A percentile compares a stretch with the other conserved stretches of the same genome.
phyloP scores from a whole-genome alignment of 23 tunicate species.

The Clavelina lepadiformis region DNA sequence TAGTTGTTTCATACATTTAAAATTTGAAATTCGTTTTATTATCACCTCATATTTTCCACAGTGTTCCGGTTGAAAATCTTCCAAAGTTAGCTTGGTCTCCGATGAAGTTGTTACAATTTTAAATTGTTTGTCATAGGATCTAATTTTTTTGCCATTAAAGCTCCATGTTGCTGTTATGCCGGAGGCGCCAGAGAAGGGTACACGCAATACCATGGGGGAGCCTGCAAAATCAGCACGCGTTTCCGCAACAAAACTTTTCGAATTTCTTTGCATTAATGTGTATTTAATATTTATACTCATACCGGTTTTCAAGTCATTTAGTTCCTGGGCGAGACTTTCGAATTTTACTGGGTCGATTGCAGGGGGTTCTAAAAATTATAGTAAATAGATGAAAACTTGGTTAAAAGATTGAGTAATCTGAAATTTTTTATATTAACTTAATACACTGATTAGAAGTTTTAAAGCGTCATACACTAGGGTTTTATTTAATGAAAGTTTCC shows the following conservation, averaged over 20 bases:
- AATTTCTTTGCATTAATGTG: background rate
- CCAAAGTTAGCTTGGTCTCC: constrained; percentile 41
- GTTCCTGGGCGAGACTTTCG: constrained; percentile 53
- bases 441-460: too few species aligned
- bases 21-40: too few species aligned
- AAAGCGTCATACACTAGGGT: too few species aligned
- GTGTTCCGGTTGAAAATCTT: constrained; percentile 55
- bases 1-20: too few species aligned
- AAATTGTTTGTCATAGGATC: constrained; percentile 17
- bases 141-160: constrained; percentile 48
- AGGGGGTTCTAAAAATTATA: constrained; percentile 68
- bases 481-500: too few species aligned
- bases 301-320: constrained; percentile 52
- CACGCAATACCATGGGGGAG: constrained; percentile 47
- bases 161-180: constrained; percentile 71
- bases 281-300: constrained; percentile 3
- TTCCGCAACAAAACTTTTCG: background rate
- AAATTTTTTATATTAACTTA: too few species aligned
- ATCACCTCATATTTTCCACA: constrained; percentile 94
- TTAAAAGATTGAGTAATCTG: background rate
- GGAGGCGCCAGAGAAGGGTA: constrained; percentile 78
- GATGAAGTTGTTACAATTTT: constrained; percentile 29
- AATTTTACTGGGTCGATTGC: constrained; percentile 75
- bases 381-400: background rate
- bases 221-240: constrained; percentile 18